Percentiles rank a stretch among this genome's conserved stretches.
Conservation (phyloP, 1,140 invertebrate genomes). For the Ericerus pela region DNA sequence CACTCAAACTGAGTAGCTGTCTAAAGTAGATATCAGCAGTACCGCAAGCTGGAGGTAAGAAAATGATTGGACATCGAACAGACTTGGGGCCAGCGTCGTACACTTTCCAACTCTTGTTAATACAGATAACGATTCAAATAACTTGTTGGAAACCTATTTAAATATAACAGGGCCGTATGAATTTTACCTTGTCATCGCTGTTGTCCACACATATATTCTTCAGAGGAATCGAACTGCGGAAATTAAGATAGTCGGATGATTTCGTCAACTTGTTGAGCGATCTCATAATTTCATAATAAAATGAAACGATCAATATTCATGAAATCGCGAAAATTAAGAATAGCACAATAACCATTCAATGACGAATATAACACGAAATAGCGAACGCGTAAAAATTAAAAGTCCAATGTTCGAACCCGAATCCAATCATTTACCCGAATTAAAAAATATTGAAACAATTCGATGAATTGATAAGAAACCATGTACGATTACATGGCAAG, state of each 20-base stretch:
- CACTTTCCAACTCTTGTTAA: slow-evolving; percentile 60
- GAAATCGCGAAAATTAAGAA: too few relatives aligned
- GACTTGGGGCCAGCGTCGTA: slow-evolving; percentile 75
- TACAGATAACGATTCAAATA: neutral
- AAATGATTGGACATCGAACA: slow-evolving; percentile 62
- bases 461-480: too few relatives aligned
- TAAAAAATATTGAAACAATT: too few relatives aligned
- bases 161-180: neutral
- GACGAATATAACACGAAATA: too few relatives aligned
- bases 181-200: slow-evolving; percentile 51
- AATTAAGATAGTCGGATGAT: slow-evolving; percentile 59
- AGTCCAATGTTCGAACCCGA: too few relatives aligned
- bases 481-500: too few relatives aligned
- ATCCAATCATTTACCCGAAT: too few relatives aligned
- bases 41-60: slow-evolving; percentile 74
- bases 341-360: too few relatives aligned
- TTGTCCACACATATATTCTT: slow-evolving; percentile 66
- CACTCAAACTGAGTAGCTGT: slow-evolving; percentile 61
- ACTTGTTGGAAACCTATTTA: neutral
- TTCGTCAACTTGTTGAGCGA: slow-evolving; percentile 28
- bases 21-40: slow-evolving; percentile 78
- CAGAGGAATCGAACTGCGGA: slow-evolving; percentile 64
- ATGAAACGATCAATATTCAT: too few relatives aligned
- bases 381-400: too few relatives aligned
- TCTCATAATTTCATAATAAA: too few relatives aligned